These are phyloP conservation scores for Microctenopoma stevenorrisi DNA, from an alignment of 2,797 vertebrate species.

Conservation along the genomic window DNA sequence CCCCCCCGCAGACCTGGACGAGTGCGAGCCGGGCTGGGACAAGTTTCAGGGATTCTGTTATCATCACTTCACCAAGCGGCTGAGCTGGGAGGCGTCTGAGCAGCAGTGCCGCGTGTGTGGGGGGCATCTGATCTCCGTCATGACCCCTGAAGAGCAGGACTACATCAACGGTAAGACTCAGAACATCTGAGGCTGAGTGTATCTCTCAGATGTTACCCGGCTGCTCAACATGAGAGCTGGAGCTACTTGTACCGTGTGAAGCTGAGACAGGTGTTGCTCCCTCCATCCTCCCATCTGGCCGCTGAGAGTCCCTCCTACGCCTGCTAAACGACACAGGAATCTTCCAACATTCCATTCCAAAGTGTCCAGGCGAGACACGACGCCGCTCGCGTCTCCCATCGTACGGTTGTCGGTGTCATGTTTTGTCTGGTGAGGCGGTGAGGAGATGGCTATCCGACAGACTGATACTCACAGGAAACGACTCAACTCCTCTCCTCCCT, in stretches of 20 bases:
- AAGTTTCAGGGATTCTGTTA: conserved; percentile 94
- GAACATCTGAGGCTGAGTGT: no score
- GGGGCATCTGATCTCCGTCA: conserved; percentile 90
- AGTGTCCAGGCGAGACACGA: conserved; percentile 43
- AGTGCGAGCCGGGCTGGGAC: conserved; percentile 90
- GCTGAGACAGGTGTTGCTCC: no score
- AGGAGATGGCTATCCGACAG: conserved; percentile 59
- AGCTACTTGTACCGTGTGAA: no score
- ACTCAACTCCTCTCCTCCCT: no score
- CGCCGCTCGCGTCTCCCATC: conserved; percentile 21
- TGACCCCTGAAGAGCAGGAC: conserved; percentile 92
- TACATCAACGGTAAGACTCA: conserved; percentile 88
- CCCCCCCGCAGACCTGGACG: conserved; percentile 81
- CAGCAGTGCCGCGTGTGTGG: conserved; percentile 88
- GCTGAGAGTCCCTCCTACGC: no score
- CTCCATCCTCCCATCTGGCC: no score
- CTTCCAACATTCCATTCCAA: conserved; percentile 13
- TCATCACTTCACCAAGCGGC: conserved; percentile 87
- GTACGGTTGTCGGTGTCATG: no score
- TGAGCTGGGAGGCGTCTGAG: conserved; percentile 94
- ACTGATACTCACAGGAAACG: neutral
- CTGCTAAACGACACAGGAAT: neutral
- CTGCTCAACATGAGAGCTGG: no score
- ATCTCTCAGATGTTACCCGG: no score
- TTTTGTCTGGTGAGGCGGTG: conserved; percentile 56